Evolutionary conservation across 2,888 invertebrate species (phyloP), one percentile per base, ranked within the genome.

Genomic region (Tachina lurida): DNA sequence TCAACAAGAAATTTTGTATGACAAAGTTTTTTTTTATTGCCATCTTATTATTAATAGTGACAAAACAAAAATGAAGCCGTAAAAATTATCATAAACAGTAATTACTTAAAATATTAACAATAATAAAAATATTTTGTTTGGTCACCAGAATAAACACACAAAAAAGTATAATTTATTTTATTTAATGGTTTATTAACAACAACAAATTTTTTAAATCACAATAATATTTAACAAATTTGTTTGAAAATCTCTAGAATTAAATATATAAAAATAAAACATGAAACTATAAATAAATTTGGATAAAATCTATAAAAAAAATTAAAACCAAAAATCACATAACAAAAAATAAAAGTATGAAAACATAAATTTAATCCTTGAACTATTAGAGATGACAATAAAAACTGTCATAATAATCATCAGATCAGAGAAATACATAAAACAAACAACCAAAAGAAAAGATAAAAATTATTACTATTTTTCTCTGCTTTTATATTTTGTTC

Each of bases 381-480:
- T 76, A 76, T 86, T 80, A 43, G 39, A 68, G 68, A 63, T 54
- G 81, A 77, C 83, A 76, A 90, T 90, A 90, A 90, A 90, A 91
- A 89, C 90, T 91, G 91, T 91, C 91, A 91, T 90, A 91, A 91
- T 91, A 81, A 68, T 81, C 75, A 91, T 91, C 91, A 87, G 88
- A 90, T 88, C 88, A 88, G 65, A 65, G 49, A 68, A 45, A 49
- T 60, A 56, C 68, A 75, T 73, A 81, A 81, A 62, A 81, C 67
- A 22, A 75, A 41, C 22, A 73, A 80, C 54, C 74, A 74, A 81
- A 71, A 83, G 79, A 77, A 83, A 86, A 86, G 71, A 78, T 67
- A 68, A 84, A 84, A 81, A 31, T 47, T 60, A 41, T 74, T 73
- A 49, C 31, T 17, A 31, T 54, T 62, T 49, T n/a, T 45, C 52